Evolutionary conservation across 2,113 vertebrate species (phyloP), one percentile per base, ranked within the genome.

Genomic region (Girardinichthys multiradiatus): DNA sequence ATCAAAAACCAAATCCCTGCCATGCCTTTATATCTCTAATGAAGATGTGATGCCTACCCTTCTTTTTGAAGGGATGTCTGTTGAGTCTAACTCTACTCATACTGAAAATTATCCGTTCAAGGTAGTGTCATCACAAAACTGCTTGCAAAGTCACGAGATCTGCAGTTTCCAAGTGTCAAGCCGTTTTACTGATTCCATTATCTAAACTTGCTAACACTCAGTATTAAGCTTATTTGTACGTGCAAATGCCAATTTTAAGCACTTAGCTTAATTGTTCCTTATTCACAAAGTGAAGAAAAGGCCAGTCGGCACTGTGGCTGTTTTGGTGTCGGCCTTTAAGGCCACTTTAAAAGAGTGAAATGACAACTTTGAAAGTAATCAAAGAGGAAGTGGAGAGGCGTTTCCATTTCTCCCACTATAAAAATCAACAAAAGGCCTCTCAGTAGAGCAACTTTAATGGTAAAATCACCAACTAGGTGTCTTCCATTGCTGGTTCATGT

Each of bases 1-100:
- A 60, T 8, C 59, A 33, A 72, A 83, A 75, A 57, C 77, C 60
- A 59, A 74, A 14, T 48, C 76, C 26, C 72, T 68, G 24, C 42
- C 68, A 29, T 67, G 64, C 13, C 9, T 63, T 30, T 70, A 60
- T 77, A 59, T 63, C 54, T 29, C 48, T 31, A 11, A 10, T 62
- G 27, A 65, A 29, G 76, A 82, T 74, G 33, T 30, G 10, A 73
- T 66, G 51, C 31, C 37, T 57, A 4, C 31, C 59, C 51, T 59
- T 59, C 19, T 48, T 29, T 60, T 62, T 67, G 63, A 81, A 66
- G 70, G 60, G 21, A 26, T 9, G 35, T 61, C 39, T 73, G 39
- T 67, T 37, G 33, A 83, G 45, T 72, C 74, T 54, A 24, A 70
- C 15, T 21, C 33, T 27, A 12, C 26, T 62, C 57, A 2, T 17